Evolutionary conservation across 2,113 vertebrate species (phyloP), one percentile per base, ranked within the genome.

Genomic region (Carassius carassius): DNA sequence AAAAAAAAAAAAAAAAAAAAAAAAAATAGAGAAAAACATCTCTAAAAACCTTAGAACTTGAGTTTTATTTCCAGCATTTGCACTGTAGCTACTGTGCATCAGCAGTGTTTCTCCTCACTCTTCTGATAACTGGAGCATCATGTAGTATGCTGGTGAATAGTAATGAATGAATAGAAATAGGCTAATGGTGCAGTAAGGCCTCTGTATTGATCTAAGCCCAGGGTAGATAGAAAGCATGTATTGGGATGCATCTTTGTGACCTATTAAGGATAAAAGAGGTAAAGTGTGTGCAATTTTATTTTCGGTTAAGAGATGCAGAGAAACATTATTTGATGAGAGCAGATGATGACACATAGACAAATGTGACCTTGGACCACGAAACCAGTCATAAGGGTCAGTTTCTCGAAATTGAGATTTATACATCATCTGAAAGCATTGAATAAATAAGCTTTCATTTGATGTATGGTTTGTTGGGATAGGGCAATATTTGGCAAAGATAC

Each of bases 141-240:
- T 78, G 56, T 23, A 21, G 25, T 79, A 29, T 62, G 37, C 79
- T 67, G 79, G 54, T 67, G 17, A 69, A 69, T 81, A 74, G 75
- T 69, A 87, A 81, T 84, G 82, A 87, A 74, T 73, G 49, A 56
- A 67, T n/a, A 74, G 67, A 75, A 87, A 75, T 21, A 6, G 6
- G 37, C 51, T 63, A 74, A 73, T 74, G 25, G 77, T 74, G 29
- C 41, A 72, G 49, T 60, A 41, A 79, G 35, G 58, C 58, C 49
- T 67, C 21, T 21, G 29, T 78, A 74, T 82, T 83, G 81, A 83
- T 80, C 32, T 44, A 56, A 76, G n/a, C 37, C 10, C 47, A 14
- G n/a, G 23, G 23, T 56, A 81, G 77, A 79, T 47, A 29, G n/a
- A 47, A 79, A 16, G 2, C 58, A 65, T 79, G 78, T 19, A 47